phyloP scores from a whole-genome alignment of 2,888 invertebrate species.

The Lathronympha strigana region DNA sequence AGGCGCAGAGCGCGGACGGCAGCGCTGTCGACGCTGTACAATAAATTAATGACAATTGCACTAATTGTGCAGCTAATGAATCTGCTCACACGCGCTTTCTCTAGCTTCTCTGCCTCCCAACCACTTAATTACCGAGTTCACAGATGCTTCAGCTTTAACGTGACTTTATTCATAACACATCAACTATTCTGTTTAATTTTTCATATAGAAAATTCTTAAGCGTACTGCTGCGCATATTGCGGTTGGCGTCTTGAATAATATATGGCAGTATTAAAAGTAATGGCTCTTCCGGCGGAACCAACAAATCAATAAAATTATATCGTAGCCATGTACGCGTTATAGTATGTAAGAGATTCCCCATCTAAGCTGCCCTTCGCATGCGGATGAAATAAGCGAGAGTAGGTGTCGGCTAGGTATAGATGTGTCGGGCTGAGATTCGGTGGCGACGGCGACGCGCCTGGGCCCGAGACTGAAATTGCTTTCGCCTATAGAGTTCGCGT shows the following conservation, averaged over 20 bases:
- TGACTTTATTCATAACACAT: not conserved
- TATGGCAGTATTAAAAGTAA: slow-evolving; percentile 27
- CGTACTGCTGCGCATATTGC: slow-evolving; percentile 15
- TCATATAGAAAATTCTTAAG: not conserved
- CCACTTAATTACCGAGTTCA: not conserved
- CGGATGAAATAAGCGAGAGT: slow-evolving; percentile 58
- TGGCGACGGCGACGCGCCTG: slow-evolving; percentile 55
- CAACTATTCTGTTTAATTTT: not conserved
- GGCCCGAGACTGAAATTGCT: slow-evolving; percentile 71
- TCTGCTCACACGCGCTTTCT: slow-evolving; percentile 53
- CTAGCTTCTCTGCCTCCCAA: slow-evolving; percentile 23
- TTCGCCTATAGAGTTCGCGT: slow-evolving; percentile 68
- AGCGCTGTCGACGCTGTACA: slow-evolving; percentile 55
- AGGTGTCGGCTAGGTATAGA: slow-evolving; percentile 18
- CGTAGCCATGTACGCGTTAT: slow-evolving; percentile 16
- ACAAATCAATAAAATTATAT: slow-evolving; percentile 60
- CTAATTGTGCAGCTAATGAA: slow-evolving; percentile 80
- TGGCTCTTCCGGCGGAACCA: slow-evolving; percentile 47
- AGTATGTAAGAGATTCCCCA: slow-evolving; percentile 21
- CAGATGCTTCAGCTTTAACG: not conserved
- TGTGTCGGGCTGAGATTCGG: slow-evolving; percentile 50
- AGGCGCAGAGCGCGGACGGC: slow-evolving; percentile 7
- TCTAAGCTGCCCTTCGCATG: slow-evolving; percentile 49
- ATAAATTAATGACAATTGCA: slow-evolving; percentile 82
- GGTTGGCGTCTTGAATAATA: slow-evolving; percentile 17